Conservation (phyloP, 2,797 vertebrate species). For the Chanos chanos region DNA sequence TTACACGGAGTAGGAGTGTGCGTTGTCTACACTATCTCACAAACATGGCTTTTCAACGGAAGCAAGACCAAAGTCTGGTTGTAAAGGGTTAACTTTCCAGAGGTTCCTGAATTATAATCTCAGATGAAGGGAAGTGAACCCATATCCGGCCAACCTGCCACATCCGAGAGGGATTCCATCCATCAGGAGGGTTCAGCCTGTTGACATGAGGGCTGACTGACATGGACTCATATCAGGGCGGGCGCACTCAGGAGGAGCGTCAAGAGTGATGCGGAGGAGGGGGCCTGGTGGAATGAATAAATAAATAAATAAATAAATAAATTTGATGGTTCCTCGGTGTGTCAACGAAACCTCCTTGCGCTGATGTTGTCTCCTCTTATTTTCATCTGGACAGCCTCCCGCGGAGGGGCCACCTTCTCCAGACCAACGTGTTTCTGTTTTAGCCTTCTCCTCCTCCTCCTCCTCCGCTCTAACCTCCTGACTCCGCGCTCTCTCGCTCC, state of each 20-base stretch:
- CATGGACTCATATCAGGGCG: not conserved
- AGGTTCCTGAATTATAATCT: conserved; percentile 25
- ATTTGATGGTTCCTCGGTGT: not conserved
- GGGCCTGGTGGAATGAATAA: not conserved
- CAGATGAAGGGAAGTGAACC: conserved; percentile 3
- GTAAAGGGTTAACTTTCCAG: conserved; percentile 9
- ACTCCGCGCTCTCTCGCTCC: not conserved
- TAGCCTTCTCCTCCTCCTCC: no score
- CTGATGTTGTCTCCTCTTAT: not conserved
- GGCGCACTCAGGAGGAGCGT: not conserved
- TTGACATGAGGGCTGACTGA: conserved; percentile 10
- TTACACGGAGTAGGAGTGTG: no score
- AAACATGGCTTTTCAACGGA: not conserved
- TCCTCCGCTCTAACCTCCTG: not conserved
- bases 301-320: not conserved
- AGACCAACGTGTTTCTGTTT: no score
- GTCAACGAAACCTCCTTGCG: conserved; percentile 6
- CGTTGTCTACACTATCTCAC: conserved; percentile 15
- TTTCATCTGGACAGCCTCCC: conserved; percentile 24
- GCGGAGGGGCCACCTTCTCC: no score
- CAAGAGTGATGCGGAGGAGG: not conserved
- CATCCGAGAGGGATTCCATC: conserved; percentile 20
- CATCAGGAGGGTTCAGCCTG: conserved; percentile 28
- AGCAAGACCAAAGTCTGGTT: conserved; percentile 8
- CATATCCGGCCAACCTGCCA: conserved; percentile 21